These are phyloP conservation scores for Enoplosus armatus DNA, from an alignment of 2,797 vertebrate genomes.

Conservation along the genomic window DNA sequence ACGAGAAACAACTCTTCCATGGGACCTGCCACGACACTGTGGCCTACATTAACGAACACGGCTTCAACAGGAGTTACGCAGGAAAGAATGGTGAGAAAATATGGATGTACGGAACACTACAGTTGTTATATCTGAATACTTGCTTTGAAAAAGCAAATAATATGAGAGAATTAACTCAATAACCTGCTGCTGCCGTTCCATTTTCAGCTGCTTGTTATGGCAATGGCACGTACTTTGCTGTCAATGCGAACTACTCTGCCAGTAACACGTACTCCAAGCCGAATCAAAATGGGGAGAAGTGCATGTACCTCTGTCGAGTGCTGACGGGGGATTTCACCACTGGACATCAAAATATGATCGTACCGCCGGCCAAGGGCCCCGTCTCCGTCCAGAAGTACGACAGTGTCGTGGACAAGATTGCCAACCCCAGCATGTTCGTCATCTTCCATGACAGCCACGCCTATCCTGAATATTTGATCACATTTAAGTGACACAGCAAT, in stretches of 20 bases:
- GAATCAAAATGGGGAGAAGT: slow-evolving; percentile 74
- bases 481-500: slow-evolving; percentile 77
- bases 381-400: slow-evolving; percentile 78
- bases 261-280: slow-evolving; percentile 80
- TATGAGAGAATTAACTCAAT: not conserved
- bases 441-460: slow-evolving; percentile 91
- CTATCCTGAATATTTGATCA: slow-evolving; percentile 94
- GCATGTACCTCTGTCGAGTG: slow-evolving; percentile 91
- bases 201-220: slow-evolving; percentile 84
- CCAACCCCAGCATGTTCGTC: slow-evolving; percentile 83
- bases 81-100: slow-evolving; percentile 90
- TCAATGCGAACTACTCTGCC: slow-evolving; percentile 87
- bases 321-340: slow-evolving; percentile 84
- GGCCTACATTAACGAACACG: slow-evolving; percentile 80
- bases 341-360: slow-evolving; percentile 69
- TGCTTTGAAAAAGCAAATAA: not conserved
- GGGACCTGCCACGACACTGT: slow-evolving; percentile 84
- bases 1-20: slow-evolving; percentile 90
- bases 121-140: not conserved
- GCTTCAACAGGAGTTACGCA: slow-evolving; percentile 93
- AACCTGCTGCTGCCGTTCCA: slow-evolving; percentile 1
- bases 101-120: not conserved
- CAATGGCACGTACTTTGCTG: slow-evolving; percentile 92
- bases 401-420: slow-evolving; percentile 83
- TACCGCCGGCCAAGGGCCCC: slow-evolving; percentile 81